These are phyloP conservation scores for Zaprionus africanus DNA, from an alignment of 1,140 invertebrate species.

Conservation along the genomic window DNA sequence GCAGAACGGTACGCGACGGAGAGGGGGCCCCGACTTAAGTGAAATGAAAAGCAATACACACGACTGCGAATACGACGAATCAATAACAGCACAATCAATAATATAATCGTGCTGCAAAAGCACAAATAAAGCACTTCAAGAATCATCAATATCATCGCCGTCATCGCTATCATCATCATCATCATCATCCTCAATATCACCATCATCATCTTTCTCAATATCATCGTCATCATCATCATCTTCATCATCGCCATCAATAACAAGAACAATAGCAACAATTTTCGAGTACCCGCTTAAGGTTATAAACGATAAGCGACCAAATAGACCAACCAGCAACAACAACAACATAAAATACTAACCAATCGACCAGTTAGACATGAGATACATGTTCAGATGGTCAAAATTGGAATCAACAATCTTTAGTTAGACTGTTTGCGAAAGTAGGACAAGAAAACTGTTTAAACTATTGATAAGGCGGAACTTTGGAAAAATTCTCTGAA, in stretches of 20 bases:
- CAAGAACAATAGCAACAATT: conserved; percentile 7
- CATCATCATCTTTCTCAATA: conserved; percentile 9
- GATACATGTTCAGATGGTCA: background rate
- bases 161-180: conserved; percentile 3
- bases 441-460: too few relatives aligned
- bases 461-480: background rate
- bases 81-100: conserved; percentile 52
- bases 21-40: conserved; percentile 1
- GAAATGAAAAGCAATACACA: conserved; percentile 42
- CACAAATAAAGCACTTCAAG: conserved; percentile 57
- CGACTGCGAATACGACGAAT: conserved; percentile 27
- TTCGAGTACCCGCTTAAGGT: conserved; percentile 35
- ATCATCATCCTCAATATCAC: background rate
- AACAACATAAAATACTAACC: background rate
- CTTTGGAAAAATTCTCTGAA: too few relatives aligned
- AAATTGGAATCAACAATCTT: background rate
- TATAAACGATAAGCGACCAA: conserved; percentile 14
- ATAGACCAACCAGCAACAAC: background rate
- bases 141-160: conserved; percentile 24
- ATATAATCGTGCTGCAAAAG: conserved; percentile 43
- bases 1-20: background rate
- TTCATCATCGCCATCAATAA: conserved; percentile 9
- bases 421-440: background rate
- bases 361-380: background rate
- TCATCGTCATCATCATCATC: background rate